Base-by-base conservation (phyloP, 2,797 vertebrate genomes). In the Sciurus vulgaris region DNA sequence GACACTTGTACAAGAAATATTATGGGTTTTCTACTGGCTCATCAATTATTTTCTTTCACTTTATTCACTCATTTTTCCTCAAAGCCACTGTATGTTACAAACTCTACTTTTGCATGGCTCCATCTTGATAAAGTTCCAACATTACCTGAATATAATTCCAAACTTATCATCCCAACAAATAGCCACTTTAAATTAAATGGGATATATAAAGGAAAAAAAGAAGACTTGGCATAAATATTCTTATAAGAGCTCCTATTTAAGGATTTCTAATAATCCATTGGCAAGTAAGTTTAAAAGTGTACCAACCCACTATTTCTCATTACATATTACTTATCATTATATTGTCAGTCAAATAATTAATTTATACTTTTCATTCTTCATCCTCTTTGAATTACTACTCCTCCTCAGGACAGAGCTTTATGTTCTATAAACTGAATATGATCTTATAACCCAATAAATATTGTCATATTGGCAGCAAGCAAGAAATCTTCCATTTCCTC, bases 81-180 rank as follows among this genome's bases (percentile, higher is more conserved):
- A 77, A n/a, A 91, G n/a, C 35, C 49, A 81, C 89, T 81, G 47
- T 82, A 61, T 89, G 15, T 41, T 93, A 84, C 22, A 91, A 96
- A 94, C 41, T 95, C 65, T 59, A 38, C 28, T 81, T 83, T 86
- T 86, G 81, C 65, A 44, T 47, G 33, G 3, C 11, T 90, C 56
- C 70, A 56, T 87, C 95, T n/a, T 78, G n/a, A 92, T 93, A 82
- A 87, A 91, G 49, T 78, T 92, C 30, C 65, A 51, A 95, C 88
- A 86, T 86, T 76, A 91, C 51, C 41, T 95, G 54, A 63, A 1
- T 30, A 73, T 88, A 95, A 94, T 76, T 92, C 56, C 54, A 94
- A n/a, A 14, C 10, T 83, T 78, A 54, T n/a, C 77, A 91, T 83
- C 22, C 73, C 38, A 30, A 84, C 47, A 93, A 93, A 82, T 24